Conservation (phyloP, 2,888 invertebrate species). For the Cataglyphis albicans region DNA sequence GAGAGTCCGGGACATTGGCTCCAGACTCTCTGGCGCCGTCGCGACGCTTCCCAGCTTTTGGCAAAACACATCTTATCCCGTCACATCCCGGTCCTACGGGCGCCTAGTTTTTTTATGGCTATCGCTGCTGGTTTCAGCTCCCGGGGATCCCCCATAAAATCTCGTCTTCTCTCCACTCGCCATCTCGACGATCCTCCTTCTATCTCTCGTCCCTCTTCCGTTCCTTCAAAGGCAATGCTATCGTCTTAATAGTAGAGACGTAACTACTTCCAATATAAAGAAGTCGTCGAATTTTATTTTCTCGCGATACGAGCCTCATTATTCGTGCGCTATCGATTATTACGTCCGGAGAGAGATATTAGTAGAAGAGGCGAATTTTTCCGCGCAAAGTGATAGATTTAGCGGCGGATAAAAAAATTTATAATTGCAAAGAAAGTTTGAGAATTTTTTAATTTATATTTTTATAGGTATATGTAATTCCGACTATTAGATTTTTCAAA, state of each 20-base stretch:
- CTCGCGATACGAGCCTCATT: conserved; percentile 37
- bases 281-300: conserved; percentile 57
- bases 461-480: neutral
- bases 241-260: conserved; percentile 46
- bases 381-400: neutral
- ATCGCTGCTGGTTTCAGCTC: conserved; percentile 74
- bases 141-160: conserved; percentile 78
- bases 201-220: conserved; percentile 22
- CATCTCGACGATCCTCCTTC: neutral
- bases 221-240: conserved; percentile 37
- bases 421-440: neutral
- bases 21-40: conserved; percentile 85
- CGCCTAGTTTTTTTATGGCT: conserved; percentile 78
- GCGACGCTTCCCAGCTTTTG: conserved; percentile 83
- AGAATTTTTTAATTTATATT: neutral
- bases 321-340: conserved; percentile 35
- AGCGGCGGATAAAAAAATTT: neutral
- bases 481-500: neutral
- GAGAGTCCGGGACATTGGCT: conserved; percentile 78
- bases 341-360: conserved; percentile 56
- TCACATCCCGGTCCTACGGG: conserved; percentile 75
- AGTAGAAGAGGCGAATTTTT: neutral
- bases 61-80: conserved; percentile 82
- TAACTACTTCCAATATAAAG: conserved; percentile 17
- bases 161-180: conserved; percentile 63